Conservation (phyloP, 2,113 vertebrate genomes). For the Prolemur simus region DNA sequence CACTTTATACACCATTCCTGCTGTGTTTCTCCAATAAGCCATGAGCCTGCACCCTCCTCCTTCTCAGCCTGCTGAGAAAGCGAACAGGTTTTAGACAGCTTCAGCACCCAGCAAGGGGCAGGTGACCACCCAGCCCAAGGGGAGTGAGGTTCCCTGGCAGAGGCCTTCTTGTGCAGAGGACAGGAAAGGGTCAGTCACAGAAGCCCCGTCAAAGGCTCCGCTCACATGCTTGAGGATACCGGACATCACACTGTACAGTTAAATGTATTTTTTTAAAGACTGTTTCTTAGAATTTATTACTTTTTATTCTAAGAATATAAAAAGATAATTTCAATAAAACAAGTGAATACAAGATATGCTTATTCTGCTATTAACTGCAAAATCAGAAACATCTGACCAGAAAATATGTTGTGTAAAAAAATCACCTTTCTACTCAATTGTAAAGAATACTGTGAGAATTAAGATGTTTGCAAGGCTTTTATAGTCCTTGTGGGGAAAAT, state of each 20-base stretch:
- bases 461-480: not conserved
- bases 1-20: not conserved
- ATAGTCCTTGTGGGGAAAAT: not conserved
- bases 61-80: not conserved
- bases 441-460: not conserved
- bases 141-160: not conserved
- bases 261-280: not conserved
- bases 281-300: not conserved
- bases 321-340: not conserved
- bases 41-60: fast-evolving
- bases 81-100: too few species aligned
- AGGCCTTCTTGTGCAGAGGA: too few species aligned
- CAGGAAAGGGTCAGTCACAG: not conserved
- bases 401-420: not conserved
- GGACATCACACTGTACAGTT: not conserved
- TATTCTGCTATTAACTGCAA: not conserved
- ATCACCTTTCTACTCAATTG: not conserved
- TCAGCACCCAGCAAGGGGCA: not conserved
- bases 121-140: not conserved
- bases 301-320: not conserved
- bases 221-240: not conserved
- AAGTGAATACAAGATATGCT: not conserved
- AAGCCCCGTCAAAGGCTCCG: fast-evolving
- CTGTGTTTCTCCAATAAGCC: not conserved
- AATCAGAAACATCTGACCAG: not conserved